These are phyloP conservation scores for Cyprinus carpio DNA, from an alignment of 2,113 vertebrate species.

Conservation along the genomic window DNA sequence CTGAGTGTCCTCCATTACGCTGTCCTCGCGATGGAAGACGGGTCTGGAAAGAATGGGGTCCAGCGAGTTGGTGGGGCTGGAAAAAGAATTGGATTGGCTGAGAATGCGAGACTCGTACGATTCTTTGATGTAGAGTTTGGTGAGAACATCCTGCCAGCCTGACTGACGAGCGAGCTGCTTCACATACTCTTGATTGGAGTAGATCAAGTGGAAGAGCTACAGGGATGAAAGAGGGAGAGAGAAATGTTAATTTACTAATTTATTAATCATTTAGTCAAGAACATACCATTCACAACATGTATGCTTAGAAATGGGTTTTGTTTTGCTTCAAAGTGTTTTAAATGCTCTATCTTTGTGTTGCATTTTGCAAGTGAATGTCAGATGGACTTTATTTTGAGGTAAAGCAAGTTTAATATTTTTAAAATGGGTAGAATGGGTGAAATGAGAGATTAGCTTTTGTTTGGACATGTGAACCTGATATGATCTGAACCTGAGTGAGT, in stretches of 20 bases:
- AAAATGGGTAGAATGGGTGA: too few species aligned
- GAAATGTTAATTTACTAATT: not conserved
- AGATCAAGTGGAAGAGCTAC: slow-evolving; percentile 93
- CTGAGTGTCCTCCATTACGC: slow-evolving; percentile 59
- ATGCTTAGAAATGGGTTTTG: not conserved
- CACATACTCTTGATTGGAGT: slow-evolving; percentile 84
- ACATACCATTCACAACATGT: not conserved
- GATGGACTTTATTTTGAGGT: not conserved
- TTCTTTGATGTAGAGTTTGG: slow-evolving; percentile 92
- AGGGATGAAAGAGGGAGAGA: not conserved
- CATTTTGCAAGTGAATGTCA: not conserved
- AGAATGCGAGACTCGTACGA: slow-evolving; percentile 74
- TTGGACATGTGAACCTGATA: not conserved
- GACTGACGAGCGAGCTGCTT: slow-evolving; percentile 84
- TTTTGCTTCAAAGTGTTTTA: not conserved
- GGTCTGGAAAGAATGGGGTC: slow-evolving; percentile 57
- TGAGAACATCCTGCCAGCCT: slow-evolving; percentile 93
- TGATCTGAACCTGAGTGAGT: not conserved
- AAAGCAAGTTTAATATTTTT: not conserved
- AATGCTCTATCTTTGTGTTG: not conserved
- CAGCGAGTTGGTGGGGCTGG: slow-evolving; percentile 56
- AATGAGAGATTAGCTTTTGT: not conserved
- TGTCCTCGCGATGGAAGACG: slow-evolving; percentile 61
- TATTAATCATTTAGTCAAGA: not conserved
- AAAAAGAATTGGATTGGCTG: slow-evolving; percentile 61